Evolutionary conservation across 1,140 invertebrate species (phyloP).

Genomic region (Spodoptera frugiperda): DNA sequence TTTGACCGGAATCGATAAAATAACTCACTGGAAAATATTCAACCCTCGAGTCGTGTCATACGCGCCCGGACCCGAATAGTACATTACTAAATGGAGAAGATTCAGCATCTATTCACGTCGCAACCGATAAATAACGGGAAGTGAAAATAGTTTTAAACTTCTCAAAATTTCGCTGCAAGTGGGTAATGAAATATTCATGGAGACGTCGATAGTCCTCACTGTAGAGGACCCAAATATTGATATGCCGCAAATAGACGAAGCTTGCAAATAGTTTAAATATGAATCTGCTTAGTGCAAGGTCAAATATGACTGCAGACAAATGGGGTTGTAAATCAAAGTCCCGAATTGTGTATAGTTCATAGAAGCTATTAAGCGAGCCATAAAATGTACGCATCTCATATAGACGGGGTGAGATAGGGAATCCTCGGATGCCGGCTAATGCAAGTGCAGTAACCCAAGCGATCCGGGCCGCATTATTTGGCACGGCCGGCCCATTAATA

Average conservation of each 20-base stretch:
- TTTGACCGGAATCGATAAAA: conserved; percentile 28
- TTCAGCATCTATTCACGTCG: conserved; percentile 30
- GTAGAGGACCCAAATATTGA: background rate
- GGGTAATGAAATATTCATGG: conserved; percentile 37
- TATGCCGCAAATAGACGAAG: conserved; percentile 8
- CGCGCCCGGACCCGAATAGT: background rate
- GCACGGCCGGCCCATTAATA: conserved; percentile 75
- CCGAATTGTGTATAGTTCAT: conserved; percentile 30
- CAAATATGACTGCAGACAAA: conserved; percentile 13
- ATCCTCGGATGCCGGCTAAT: conserved; percentile 63
- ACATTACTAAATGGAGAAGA: conserved; percentile 35
- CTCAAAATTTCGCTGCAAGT: conserved; percentile 35
- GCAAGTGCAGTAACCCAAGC: conserved; percentile 62
- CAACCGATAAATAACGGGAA: conserved; percentile 34
- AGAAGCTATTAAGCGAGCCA: conserved; percentile 31
- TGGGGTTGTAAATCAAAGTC: conserved; percentile 13
- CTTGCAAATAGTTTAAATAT: background rate
- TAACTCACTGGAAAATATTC: conserved; percentile 24
- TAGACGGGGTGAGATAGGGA: conserved; percentile 36
- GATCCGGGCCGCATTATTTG: conserved; percentile 70
- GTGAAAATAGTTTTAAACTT: conserved; percentile 42
- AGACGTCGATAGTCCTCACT: conserved; percentile 6
- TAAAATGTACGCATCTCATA: conserved; percentile 28
- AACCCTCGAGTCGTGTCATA: background rate
- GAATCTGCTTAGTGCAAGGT: conserved; percentile 3